Evolutionary conservation across 2,797 vertebrate genomes (phyloP).

Genomic region (Pachyuromys duprasi): DNA sequence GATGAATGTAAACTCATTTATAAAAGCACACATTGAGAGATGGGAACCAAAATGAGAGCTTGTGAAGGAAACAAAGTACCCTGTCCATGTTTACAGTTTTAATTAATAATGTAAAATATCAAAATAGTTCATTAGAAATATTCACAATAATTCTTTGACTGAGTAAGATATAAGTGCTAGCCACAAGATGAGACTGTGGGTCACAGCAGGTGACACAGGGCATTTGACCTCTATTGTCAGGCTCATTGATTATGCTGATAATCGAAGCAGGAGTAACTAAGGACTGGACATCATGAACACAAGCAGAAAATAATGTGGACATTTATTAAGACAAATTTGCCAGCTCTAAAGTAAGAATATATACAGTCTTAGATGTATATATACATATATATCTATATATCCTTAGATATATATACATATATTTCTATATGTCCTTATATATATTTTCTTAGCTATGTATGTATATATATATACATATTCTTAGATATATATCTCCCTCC

Average conservation of each 20-base stretch:
- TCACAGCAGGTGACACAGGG: neutral
- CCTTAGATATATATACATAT: too few relatives aligned
- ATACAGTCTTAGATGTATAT: neutral
- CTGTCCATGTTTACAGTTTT: neutral
- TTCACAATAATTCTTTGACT: neutral
- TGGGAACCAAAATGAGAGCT: neutral
- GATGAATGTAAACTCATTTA: neutral
- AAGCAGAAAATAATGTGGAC: neutral
- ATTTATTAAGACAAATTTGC: neutral
- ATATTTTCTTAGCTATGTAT: too few relatives aligned
- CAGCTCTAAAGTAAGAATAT: neutral
- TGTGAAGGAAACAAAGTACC: conserved; percentile 10
- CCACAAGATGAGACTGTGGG: neutral
- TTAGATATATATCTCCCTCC: too few relatives aligned
- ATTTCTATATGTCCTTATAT: too few relatives aligned
- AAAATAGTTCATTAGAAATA: neutral
- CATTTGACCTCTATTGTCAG: neutral
- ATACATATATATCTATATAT: neutral
- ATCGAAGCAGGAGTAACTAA: neutral
- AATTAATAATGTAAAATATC: neutral
- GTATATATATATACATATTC: too few relatives aligned
- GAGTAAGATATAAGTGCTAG: neutral
- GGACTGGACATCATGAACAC: neutral
- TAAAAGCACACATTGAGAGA: neutral
- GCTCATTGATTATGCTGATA: neutral